Evolutionary conservation across 1,140 invertebrate species (phyloP).

Genomic region (Brachionus calyciflorus): DNA sequence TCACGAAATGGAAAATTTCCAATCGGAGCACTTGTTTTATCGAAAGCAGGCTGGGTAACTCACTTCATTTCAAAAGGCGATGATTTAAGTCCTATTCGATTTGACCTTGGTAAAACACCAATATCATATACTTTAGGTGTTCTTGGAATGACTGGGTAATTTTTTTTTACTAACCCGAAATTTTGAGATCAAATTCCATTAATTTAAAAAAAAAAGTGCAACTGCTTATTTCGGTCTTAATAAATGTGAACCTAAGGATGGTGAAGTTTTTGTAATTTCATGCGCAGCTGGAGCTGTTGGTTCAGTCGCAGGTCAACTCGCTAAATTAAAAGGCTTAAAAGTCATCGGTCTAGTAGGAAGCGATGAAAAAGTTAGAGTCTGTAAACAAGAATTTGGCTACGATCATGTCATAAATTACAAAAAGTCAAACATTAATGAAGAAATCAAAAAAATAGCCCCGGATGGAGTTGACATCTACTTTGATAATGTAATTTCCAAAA

Average conservation of each 20-base stretch:
- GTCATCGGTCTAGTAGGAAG: constrained; percentile 72
- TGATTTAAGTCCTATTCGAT: constrained; percentile 53
- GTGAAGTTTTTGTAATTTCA: constrained; percentile 69
- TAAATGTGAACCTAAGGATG: constrained; percentile 68
- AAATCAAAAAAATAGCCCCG: constrained; percentile 66
- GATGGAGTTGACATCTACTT: constrained; percentile 71
- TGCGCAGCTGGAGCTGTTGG: constrained; percentile 67
- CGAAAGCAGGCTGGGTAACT: constrained; percentile 67
- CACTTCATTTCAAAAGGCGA: constrained; percentile 54
- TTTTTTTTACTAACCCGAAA: neutral
- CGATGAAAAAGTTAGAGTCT: constrained; percentile 70
- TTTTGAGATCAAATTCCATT: neutral
- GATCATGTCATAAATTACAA: constrained; percentile 73
- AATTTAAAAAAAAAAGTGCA: constrained; percentile 60
- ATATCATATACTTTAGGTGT: constrained; percentile 65
- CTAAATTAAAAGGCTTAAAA: constrained; percentile 67
- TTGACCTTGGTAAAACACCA: constrained; percentile 64
- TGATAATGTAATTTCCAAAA: constrained; percentile 66
- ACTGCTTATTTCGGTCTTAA: constrained; percentile 73
- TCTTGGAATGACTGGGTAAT: constrained; percentile 67
- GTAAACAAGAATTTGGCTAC: constrained; percentile 68
- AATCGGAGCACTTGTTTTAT: constrained; percentile 65
- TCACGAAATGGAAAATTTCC: constrained; percentile 67
- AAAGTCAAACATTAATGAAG: constrained; percentile 62
- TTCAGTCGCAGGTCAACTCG: constrained; percentile 72